Percentiles rank a stretch among this genome's conserved stretches.
Evolutionary conservation across 2,113 vertebrate genomes (phyloP).

Genomic region (Nematolebias whitei): DNA sequence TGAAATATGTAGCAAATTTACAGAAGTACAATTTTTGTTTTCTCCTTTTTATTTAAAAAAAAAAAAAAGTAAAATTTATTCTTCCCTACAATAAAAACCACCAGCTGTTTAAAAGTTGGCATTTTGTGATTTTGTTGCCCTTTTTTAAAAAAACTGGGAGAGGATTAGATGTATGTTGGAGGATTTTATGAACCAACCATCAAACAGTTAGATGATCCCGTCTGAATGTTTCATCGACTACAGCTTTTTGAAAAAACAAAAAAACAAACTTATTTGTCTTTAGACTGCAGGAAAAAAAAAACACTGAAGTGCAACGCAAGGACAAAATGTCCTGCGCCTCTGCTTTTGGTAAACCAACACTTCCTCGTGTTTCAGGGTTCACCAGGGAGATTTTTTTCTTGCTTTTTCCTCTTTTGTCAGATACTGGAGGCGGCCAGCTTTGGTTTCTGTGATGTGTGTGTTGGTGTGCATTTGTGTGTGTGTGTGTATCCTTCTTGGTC

Average conservation of each 20-base stretch:
- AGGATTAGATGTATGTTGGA: too few relatives aligned
- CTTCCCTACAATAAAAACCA: too few relatives aligned
- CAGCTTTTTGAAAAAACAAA: not conserved
- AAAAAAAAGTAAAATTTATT: too few relatives aligned
- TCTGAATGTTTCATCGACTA: not conserved
- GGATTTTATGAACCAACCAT: too few relatives aligned
- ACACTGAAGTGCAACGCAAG: constrained; percentile 22
- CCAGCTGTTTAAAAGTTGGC: too few relatives aligned
- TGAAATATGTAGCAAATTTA: too few relatives aligned
- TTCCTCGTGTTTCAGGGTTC: constrained; percentile 60
- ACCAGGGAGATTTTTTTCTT: constrained; percentile 52
- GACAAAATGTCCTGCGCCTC: constrained; percentile 55
- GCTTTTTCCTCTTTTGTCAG: constrained; percentile 52
- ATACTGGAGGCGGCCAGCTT: constrained; percentile 47
- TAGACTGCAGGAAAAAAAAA: constrained; percentile 1
- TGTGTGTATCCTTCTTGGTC: constrained; percentile 41
- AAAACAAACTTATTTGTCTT: not conserved
- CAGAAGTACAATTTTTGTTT: too few relatives aligned
- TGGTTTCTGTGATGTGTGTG: constrained; percentile 59
- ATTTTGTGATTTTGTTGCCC: too few relatives aligned
- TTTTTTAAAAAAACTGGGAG: too few relatives aligned
- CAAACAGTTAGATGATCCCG: too few relatives aligned
- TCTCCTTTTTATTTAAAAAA: too few relatives aligned
- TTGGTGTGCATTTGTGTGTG: constrained; percentile 37
- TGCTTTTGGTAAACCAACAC: constrained; percentile 32